Evolutionary conservation across 2,888 invertebrate genomes (phyloP).

Genomic region (Plagodis dolabraria): DNA sequence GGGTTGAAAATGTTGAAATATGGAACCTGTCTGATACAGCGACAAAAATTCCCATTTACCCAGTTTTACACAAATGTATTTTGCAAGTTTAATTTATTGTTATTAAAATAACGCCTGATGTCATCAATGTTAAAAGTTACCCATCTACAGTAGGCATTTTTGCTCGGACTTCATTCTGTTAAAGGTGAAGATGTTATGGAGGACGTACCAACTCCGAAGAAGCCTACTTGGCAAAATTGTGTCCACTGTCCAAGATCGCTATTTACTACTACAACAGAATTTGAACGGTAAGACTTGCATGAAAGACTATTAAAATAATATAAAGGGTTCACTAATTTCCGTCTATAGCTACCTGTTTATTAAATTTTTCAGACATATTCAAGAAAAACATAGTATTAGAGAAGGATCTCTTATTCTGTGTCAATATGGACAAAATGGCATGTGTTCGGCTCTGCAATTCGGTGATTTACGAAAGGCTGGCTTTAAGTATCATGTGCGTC

Average conservation of each 20-base stretch:
- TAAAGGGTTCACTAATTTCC: not conserved
- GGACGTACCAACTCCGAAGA: conserved; percentile 66
- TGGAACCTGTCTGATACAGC: too few species aligned
- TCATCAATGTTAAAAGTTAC: too few species aligned
- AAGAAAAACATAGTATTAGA: conserved; percentile 91
- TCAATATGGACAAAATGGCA: conserved; percentile 94
- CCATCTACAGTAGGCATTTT: too few species aligned
- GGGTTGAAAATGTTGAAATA: too few species aligned
- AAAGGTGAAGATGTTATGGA: conserved; percentile 78
- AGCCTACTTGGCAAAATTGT: conserved; percentile 86
- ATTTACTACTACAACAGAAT: conserved; percentile 84
- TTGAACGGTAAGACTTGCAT: conserved; percentile 81
- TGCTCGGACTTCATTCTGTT: conserved; percentile 6
- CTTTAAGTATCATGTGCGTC: conserved; percentile 93
- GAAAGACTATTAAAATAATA: not conserved
- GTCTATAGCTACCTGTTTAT: conserved; percentile 13
- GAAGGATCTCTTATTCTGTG: conserved; percentile 95
- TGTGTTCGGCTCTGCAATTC: conserved; percentile 94
- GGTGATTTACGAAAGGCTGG: conserved; percentile 95
- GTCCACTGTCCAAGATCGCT: conserved; percentile 85
- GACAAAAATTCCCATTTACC: too few species aligned
- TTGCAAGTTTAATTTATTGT: too few species aligned
- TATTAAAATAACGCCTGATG: too few species aligned
- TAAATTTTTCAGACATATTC: conserved; percentile 87
- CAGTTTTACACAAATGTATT: too few species aligned